Percentiles rank a stretch among this genome's conserved stretches.
Conservation (phyloP, 2,888 invertebrate species). For the Drosophila infuscata region DNA sequence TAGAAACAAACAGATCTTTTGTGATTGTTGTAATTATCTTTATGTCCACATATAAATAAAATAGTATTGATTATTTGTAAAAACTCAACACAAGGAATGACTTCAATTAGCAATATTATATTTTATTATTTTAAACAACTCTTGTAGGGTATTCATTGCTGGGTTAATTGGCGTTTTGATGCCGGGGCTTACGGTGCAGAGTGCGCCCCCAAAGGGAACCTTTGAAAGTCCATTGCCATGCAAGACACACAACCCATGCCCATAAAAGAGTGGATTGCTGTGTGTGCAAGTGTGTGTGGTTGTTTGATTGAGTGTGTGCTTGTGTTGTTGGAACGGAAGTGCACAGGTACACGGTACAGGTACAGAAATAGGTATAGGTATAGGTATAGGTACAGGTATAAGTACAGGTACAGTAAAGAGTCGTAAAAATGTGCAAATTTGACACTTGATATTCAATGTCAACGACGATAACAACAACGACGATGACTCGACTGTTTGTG, state of each 20-base stretch:
- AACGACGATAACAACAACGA: conserved; percentile 42
- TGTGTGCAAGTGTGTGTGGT: background rate
- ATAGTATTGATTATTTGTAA: background rate
- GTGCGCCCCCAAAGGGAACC: conserved; percentile 37
- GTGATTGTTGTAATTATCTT: background rate
- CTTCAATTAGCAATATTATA: background rate
- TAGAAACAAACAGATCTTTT: background rate
- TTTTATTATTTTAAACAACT: background rate
- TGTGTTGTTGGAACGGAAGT: conserved; percentile 43
- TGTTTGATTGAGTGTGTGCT: conserved; percentile 5
- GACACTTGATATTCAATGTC: conserved; percentile 70
- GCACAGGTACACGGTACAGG: conserved; percentile 60
- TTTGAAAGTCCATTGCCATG: conserved; percentile 63
- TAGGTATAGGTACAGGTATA: conserved; percentile 28
- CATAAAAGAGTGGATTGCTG: conserved; percentile 18
- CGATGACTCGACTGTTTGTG: conserved; percentile 4
- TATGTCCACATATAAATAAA: background rate
- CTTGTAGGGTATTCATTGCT: conserved; percentile 17
- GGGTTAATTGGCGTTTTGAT: background rate
- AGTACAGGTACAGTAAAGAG: conserved; percentile 59
- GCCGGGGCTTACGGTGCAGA: conserved; percentile 41
- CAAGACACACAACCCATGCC: conserved; percentile 45
- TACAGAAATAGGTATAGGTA: conserved; percentile 28
- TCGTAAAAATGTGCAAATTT: conserved; percentile 65
- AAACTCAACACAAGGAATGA: background rate